Conservation (phyloP, 2,888 invertebrate genomes). For the Macrophya alboannulata region DNA sequence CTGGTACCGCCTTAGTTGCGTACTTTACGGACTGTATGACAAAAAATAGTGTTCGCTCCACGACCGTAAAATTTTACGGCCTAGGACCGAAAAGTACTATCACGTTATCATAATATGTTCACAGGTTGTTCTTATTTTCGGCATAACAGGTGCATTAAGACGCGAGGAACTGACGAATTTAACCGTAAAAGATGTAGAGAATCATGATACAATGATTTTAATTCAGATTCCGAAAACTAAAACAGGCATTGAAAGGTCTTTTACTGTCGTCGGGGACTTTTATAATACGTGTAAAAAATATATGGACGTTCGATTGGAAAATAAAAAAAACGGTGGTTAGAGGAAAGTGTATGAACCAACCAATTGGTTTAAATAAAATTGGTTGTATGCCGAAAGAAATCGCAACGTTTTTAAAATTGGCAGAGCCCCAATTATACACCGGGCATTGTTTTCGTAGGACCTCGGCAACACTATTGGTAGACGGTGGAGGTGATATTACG, state of each 20-base stretch:
- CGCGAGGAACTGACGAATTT: conserved; percentile 12
- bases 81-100: too few species aligned
- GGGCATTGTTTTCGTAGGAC: conserved; percentile 11
- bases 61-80: too few species aligned
- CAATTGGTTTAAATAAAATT: conserved; percentile 7
- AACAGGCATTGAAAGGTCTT: neutral
- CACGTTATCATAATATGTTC: too few species aligned
- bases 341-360: neutral
- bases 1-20: too few species aligned
- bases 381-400: conserved; percentile 7
- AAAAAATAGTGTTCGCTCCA: too few species aligned
- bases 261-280: conserved; percentile 13
- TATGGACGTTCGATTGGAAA: neutral
- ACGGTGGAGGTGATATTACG: neutral
- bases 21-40: too few species aligned
- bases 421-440: neutral
- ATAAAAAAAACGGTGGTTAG: neutral
- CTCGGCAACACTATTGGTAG: conserved; percentile 22
- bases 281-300: neutral
- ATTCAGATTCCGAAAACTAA: conserved; percentile 3
- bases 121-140: too few species aligned
- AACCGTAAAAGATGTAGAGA: neutral
- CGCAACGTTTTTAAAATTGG: neutral
- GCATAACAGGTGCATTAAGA: neutral
- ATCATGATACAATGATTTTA: neutral